Conservation (phyloP, 2,797 vertebrate species). For the Pelodytes ibericus region DNA sequence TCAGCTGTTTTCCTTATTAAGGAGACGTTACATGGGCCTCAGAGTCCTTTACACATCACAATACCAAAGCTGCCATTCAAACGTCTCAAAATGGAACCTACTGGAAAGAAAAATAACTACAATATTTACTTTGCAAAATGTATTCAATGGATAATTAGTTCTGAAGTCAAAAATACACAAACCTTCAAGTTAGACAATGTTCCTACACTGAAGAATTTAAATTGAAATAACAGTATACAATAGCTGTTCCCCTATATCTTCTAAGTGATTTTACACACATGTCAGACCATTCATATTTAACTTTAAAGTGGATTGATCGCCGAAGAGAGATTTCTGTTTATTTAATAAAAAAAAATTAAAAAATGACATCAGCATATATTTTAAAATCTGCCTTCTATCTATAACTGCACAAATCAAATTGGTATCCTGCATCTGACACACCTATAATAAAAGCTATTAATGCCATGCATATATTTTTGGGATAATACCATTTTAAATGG, state of each 20-base stretch:
- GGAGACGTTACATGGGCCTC: conserved; percentile 7
- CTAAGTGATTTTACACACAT: no score
- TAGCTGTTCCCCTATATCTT: no score
- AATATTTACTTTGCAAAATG: conserved; percentile 6
- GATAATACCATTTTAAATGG: not conserved
- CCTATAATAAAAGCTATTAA: not conserved
- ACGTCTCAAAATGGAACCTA: not conserved
- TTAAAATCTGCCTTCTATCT: no score
- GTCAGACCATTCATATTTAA: no score
- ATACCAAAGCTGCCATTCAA: conserved; percentile 28
- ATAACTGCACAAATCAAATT: no score
- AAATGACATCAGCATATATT: no score
- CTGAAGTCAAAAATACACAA: not conserved
- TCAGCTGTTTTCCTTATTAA: not conserved
- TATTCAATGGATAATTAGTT: not conserved
- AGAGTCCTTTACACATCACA: conserved; percentile 4
- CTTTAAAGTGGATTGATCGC: no score
- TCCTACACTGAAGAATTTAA: no score
- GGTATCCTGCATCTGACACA: no score
- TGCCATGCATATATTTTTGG: not conserved
- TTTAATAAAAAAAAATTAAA: no score
- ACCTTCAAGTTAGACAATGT: not conserved
- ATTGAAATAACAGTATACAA: no score
- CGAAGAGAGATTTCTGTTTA: no score
- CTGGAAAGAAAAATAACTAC: conserved; percentile 1